These are phyloP conservation scores for Merluccius polli DNA, from an alignment of 2,797 vertebrate genomes.

Conservation along the genomic window DNA sequence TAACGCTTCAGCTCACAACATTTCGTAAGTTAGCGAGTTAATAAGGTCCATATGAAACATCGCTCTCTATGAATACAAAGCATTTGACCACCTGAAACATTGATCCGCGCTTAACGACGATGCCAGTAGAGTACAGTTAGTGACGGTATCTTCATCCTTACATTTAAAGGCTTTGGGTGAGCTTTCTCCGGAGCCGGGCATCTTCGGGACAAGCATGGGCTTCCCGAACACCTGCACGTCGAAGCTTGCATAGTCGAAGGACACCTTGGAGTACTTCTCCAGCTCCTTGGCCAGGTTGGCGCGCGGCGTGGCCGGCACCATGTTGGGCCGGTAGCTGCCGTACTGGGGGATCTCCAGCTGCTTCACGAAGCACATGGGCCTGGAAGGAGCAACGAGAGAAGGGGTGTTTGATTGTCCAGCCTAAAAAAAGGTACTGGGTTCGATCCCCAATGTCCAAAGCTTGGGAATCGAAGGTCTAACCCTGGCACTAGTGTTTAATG, in stretches of 20 bases:
- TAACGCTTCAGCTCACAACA: neutral
- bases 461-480: neutral
- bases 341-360: slow-evolving; percentile 97
- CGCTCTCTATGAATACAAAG: neutral
- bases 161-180: slow-evolving; percentile 99
- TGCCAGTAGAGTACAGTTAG: neutral
- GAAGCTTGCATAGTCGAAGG: slow-evolving; percentile 99
- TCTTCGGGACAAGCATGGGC: slow-evolving; percentile 97
- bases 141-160: slow-evolving; percentile 59
- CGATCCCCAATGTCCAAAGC: neutral
- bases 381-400: slow-evolving; percentile 43
- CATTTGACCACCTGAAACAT: neutral
- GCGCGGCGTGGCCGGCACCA: slow-evolving; percentile 88
- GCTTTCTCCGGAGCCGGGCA: slow-evolving; percentile 86
- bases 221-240: slow-evolving; percentile 99
- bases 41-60: neutral
- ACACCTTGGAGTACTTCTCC: slow-evolving; percentile 99
- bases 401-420: neutral
- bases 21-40: neutral
- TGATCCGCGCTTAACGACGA: neutral
- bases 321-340: slow-evolving; percentile 88
- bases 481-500: neutral
- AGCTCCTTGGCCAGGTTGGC: slow-evolving; percentile 98
- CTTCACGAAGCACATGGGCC: slow-evolving; percentile 99
- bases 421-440: neutral